A percentile compares a stretch with the other conserved stretches of the same genome.
Evolutionary conservation across 2,888 invertebrate species (phyloP).

Genomic region (Caenorhabditis macrosperma): DNA sequence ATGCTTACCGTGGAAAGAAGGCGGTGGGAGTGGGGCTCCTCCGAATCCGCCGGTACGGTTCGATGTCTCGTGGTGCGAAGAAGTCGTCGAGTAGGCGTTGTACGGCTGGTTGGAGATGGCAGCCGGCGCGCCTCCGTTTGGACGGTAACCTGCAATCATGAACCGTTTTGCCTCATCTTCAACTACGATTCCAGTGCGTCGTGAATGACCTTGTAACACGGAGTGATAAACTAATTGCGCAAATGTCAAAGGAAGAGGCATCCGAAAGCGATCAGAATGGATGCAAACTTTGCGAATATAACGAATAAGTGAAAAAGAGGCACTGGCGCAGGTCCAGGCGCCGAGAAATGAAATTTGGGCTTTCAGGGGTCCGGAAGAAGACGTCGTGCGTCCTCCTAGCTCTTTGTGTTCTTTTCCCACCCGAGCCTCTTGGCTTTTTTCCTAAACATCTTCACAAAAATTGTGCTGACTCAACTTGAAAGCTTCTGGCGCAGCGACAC

Average conservation of each 20-base stretch:
- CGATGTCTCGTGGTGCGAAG: conserved; percentile 59
- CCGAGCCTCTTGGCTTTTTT: conserved; percentile 21
- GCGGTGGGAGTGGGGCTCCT: conserved; percentile 62
- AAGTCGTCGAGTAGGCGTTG: conserved; percentile 56
- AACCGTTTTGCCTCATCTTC: conserved; percentile 32
- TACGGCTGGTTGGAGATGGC: conserved; percentile 66
- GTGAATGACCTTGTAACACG: conserved; percentile 37
- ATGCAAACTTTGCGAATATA: too few species aligned
- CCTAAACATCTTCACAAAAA: conserved; percentile 34
- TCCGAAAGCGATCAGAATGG: conserved; percentile 10
- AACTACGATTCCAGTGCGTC: neutral
- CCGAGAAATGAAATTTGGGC: conserved; percentile 49
- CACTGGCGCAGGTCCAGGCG: conserved; percentile 35
- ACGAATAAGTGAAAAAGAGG: too few species aligned
- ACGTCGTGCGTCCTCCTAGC: conserved; percentile 14
- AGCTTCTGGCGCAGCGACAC: too few species aligned
- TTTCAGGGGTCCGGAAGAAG: neutral
- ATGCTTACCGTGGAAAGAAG: conserved; percentile 61
- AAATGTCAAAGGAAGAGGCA: neutral
- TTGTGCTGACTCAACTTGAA: conserved; percentile 2
- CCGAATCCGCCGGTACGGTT: conserved; percentile 57
- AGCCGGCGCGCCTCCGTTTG: conserved; percentile 61
- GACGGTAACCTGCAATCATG: conserved; percentile 60
- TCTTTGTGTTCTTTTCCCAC: conserved; percentile 30
- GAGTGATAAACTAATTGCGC: conserved; percentile 39